Percentiles rank a stretch among this genome's conserved stretches.
Evolutionary conservation across 2,113 vertebrate genomes (phyloP).

Genomic region (Haliaeetus leucogaster): DNA sequence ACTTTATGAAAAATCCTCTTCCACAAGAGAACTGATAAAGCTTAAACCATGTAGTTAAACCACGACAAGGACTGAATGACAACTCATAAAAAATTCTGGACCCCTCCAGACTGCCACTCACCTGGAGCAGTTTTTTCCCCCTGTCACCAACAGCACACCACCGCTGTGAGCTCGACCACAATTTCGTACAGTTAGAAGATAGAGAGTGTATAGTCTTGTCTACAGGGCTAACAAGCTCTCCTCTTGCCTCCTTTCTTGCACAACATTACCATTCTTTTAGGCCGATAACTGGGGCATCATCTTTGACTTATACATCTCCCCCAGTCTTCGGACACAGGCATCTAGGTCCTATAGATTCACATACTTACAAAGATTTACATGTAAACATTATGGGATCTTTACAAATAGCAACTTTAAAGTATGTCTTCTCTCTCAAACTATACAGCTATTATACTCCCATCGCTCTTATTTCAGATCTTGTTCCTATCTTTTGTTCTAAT

Average conservation of each 20-base stretch:
- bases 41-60: no score
- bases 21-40: not conserved
- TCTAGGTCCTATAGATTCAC: not conserved
- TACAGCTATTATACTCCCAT: not conserved
- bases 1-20: not conserved
- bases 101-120: not conserved
- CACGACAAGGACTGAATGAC: not conserved
- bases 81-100: not conserved
- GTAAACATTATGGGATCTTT: not conserved
- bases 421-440: not conserved
- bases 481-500: conserved; percentile 30
- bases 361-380: not conserved
- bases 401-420: not conserved
- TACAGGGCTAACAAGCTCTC: not conserved
- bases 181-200: not conserved
- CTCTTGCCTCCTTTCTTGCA: not conserved
- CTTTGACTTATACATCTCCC: not conserved
- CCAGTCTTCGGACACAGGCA: not conserved
- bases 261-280: not conserved
- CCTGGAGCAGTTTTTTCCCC: not conserved
- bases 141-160: not conserved
- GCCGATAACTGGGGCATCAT: fast-evolving
- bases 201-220: not conserved
- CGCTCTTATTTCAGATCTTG: not conserved
- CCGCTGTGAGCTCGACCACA: not conserved